Evolutionary conservation across 2,888 invertebrate genomes (phyloP).

Genomic region (Subacronicta megacephala): DNA sequence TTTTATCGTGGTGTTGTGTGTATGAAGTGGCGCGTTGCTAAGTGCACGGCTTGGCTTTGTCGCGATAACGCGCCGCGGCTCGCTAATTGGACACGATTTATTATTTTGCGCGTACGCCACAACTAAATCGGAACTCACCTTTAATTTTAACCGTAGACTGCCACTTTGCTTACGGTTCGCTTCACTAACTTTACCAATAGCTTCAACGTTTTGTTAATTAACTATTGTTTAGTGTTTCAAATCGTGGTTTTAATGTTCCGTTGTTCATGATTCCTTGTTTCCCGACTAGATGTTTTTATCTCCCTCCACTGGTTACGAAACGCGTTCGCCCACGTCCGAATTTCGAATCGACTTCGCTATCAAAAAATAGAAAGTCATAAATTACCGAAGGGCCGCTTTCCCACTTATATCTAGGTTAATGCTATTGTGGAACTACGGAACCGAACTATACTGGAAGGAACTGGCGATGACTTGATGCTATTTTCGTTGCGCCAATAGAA

Average conservation of each 20-base stretch:
- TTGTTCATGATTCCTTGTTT: conserved; percentile 44
- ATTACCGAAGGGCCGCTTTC: conserved; percentile 85
- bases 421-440: conserved; percentile 61
- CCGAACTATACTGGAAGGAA: conserved; percentile 57
- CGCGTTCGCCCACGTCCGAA: conserved; percentile 84
- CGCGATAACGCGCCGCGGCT: conserved; percentile 72
- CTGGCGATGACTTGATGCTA: conserved; percentile 39
- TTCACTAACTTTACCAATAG: conserved; percentile 27
- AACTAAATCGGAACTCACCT: conserved; percentile 50
- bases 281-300: conserved; percentile 58
- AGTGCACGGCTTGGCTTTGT: conserved; percentile 76
- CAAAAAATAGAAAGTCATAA: conserved; percentile 88
- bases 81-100: conserved; percentile 88
- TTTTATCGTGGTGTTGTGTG: conserved; percentile 26
- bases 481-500: conserved; percentile 38
- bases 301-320: conserved; percentile 67
- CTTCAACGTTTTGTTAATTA: conserved; percentile 46
- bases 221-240: conserved; percentile 44
- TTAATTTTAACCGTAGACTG: conserved; percentile 46
- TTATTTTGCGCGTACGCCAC: conserved; percentile 65
- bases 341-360: conserved; percentile 80
- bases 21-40: conserved; percentile 60
- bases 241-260: conserved; percentile 23
- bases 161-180: conserved; percentile 18
- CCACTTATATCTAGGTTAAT: conserved; percentile 80